Evolutionary conservation across 2,113 vertebrate genomes (phyloP).

Genomic region (Malaclemys terrapin): DNA sequence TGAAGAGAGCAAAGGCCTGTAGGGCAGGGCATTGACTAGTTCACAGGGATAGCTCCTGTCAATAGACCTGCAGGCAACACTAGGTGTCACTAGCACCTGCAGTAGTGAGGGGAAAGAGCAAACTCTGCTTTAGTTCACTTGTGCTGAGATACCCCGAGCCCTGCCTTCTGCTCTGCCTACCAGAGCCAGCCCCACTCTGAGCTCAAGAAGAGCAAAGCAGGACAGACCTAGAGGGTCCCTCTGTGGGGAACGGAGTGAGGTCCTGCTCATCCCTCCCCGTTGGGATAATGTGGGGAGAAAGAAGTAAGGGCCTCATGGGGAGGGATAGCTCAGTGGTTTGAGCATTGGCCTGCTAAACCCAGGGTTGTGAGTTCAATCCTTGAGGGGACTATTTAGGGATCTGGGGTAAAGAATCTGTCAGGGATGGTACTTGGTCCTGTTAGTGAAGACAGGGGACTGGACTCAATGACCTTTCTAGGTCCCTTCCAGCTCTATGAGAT

Average conservation of each 20-base stretch:
- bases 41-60: background rate
- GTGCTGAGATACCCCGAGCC: background rate
- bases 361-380: no score
- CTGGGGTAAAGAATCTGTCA: no score
- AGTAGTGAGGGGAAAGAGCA: background rate
- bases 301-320: background rate
- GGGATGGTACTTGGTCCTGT: no score
- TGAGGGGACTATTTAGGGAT: no score
- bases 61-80: rapidly evolving
- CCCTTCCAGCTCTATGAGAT: no score
- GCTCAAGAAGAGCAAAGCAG: background rate
- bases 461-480: no score
- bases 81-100: background rate
- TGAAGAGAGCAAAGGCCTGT: background rate
- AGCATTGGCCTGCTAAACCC: no score
- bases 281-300: background rate
- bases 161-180: background rate
- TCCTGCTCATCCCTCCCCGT: background rate
- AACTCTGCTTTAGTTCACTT: background rate
- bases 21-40: no score
- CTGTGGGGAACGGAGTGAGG: background rate
- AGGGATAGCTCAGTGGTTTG: no score
- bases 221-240: background rate
- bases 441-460: no score
- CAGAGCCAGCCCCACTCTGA: no score